Evolutionary conservation across 2,888 invertebrate species (phyloP).

Genomic region (Phyllotreta cruciferae): DNA sequence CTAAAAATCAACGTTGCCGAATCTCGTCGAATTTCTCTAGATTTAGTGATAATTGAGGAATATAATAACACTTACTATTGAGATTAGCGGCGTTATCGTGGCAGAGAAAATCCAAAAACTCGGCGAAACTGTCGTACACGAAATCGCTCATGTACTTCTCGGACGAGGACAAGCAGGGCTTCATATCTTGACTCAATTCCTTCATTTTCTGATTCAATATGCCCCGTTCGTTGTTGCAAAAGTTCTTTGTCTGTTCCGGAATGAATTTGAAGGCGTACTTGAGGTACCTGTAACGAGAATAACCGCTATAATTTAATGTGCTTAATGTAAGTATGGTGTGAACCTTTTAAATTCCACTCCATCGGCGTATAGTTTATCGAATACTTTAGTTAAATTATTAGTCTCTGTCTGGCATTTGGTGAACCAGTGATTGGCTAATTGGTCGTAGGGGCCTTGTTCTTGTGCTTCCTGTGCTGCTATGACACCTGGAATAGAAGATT

Average conservation of each 20-base stretch:
- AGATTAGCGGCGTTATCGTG: conserved; percentile 38
- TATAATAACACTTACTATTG: conserved; percentile 33
- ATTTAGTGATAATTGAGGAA: not conserved
- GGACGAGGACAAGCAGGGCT: conserved; percentile 33
- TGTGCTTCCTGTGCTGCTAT: conserved; percentile 4
- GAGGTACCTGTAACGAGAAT: conserved; percentile 19
- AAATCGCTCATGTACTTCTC: conserved; percentile 40
- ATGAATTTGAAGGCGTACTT: conserved; percentile 36
- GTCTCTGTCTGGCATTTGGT: conserved; percentile 35
- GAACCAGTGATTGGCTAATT: conserved; percentile 31
- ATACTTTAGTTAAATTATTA: conserved; percentile 17
- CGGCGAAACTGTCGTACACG: conserved; percentile 33
- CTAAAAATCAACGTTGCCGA: not conserved
- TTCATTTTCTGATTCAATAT: conserved; percentile 29
- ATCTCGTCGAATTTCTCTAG: no score
- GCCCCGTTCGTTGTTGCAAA: conserved; percentile 37
- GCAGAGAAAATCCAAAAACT: conserved; percentile 43
- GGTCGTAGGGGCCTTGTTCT: conserved; percentile 6
- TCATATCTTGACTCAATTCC: conserved; percentile 34
- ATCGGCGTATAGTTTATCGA: conserved; percentile 29
- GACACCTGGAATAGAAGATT: conserved; percentile 28
- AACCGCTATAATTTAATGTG: not conserved
- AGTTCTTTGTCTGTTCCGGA: conserved; percentile 30
- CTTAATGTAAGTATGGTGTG: not conserved
- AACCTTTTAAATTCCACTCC: conserved; percentile 29